Conservation (phyloP, 2,888 invertebrate genomes). For the Monochamus alternatus region DNA sequence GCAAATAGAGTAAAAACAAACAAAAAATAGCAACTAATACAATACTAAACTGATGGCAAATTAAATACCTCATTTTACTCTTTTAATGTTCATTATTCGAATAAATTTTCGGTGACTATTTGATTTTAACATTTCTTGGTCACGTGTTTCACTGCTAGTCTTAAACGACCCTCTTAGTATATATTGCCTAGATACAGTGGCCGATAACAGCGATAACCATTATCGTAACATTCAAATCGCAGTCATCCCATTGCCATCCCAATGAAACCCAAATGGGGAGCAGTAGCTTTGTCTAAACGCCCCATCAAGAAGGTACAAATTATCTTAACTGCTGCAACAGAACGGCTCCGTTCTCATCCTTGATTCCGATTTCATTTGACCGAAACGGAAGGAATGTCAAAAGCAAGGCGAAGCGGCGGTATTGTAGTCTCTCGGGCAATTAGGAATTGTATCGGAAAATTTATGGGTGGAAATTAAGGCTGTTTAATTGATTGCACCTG, state of each 20-base stretch:
- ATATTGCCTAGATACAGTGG: conserved; percentile 27
- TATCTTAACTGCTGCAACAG: conserved; percentile 10
- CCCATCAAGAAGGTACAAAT: conserved; percentile 13
- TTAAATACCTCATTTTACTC: no score
- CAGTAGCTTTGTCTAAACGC: conserved; percentile 8
- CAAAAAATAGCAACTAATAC: no score
- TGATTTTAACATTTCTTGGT: no score
- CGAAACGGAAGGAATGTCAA: not conserved
- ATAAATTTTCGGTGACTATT: no score
- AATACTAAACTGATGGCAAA: no score
- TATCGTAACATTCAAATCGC: conserved; percentile 4
- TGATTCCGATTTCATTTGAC: not conserved
- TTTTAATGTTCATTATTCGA: no score
- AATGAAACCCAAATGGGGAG: conserved; percentile 1
- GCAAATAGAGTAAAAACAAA: no score
- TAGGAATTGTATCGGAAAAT: conserved; percentile 1
- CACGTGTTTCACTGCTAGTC: no score
- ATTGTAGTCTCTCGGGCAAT: not conserved
- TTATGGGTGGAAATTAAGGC: not conserved
- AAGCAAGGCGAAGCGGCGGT: not conserved
- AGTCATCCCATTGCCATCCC: not conserved
- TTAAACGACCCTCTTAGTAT: not conserved
- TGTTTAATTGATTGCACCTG: not conserved
- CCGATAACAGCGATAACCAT: conserved; percentile 6
- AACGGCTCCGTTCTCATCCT: not conserved